Evolutionary conservation across 2,797 vertebrate species (phyloP).

Genomic region (Sparus aurata): DNA sequence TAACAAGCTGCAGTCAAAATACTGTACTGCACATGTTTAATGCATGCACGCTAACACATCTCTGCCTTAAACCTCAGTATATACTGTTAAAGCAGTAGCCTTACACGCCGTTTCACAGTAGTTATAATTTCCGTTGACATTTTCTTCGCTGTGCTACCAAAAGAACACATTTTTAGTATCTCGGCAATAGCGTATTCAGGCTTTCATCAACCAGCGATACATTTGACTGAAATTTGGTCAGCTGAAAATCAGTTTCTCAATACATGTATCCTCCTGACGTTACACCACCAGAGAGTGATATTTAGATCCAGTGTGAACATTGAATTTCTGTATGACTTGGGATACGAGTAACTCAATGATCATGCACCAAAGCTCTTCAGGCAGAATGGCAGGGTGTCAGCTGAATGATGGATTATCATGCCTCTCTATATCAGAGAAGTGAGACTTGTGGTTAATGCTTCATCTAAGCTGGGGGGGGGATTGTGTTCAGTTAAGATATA

Average conservation of each 20-base stretch:
- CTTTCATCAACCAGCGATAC: neutral
- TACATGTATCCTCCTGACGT: neutral
- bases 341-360: constrained; percentile 34
- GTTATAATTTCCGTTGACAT: constrained; percentile 18
- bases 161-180: neutral
- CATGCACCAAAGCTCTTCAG: constrained; percentile 47
- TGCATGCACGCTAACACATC: constrained; percentile 23
- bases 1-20: constrained; percentile 54
- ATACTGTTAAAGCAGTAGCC: neutral
- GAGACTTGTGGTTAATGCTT: constrained; percentile 35
- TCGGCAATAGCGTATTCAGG: neutral
- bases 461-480: neutral
- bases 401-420: constrained; percentile 71
- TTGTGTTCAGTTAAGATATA: constrained; percentile 20
- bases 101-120: neutral
- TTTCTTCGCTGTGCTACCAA: neutral
- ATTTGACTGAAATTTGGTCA: neutral
- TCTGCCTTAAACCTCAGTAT: constrained; percentile 20
- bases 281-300: constrained; percentile 15
- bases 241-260: constrained; percentile 29
- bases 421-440: constrained; percentile 44
- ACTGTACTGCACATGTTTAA: constrained; percentile 44
- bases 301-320: constrained; percentile 34
- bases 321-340: constrained; percentile 32
- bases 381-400: constrained; percentile 60